Base-by-base conservation (phyloP, 2,888 invertebrate genomes). In the Sipha maydis region DNA sequence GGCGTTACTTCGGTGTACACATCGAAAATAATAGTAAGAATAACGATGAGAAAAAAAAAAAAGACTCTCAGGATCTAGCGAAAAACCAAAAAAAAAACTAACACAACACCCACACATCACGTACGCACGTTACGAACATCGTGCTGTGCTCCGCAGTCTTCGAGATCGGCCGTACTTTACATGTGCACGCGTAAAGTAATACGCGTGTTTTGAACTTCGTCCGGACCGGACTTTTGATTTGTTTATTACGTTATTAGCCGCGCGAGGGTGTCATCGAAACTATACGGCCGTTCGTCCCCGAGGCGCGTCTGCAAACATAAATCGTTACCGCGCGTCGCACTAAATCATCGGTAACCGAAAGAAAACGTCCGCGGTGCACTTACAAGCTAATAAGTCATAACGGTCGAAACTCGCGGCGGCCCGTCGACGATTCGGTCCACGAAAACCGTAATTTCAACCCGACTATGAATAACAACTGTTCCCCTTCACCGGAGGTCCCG, bases 231-330 rank as follows among this genome's bases (percentile, higher is more conserved):
- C 25, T 25, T 56, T 79, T n/a, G 80, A 67, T 83, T 83, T 71
- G 48, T 83, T 69, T 83, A 83, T 83, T 48, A 83, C 19, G 82
- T 83, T 83, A 83, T 83, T 83, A 71, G 31, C 31, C 28, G 25
- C 82, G 14, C 82, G 31, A 31, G 69, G 69, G 82, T 83, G 82
- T 71, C 82, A 48, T 83, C 67, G 19, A 41, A 19, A 69, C 78
- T 4, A 61, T n/a, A 8, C 28, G 69, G 69, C 2, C 69, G 9
- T 25, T 69, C 25, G 25, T 3, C 69, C 28, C 28, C 69, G 61
- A 69, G 69, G 69, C 19, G 19, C 56, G 56, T 56, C 56, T 17
- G 21, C 48, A 48, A 69, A 28, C 11, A 9, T 69, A n/a, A 69
- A n/a, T 69, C 28, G 28, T 69, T 28, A 25, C 21, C 61, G 21